Evolutionary conservation across 2,797 vertebrate species (phyloP), one percentile per base, ranked within the genome.

Genomic region (Gadopsis bispinosus): DNA sequence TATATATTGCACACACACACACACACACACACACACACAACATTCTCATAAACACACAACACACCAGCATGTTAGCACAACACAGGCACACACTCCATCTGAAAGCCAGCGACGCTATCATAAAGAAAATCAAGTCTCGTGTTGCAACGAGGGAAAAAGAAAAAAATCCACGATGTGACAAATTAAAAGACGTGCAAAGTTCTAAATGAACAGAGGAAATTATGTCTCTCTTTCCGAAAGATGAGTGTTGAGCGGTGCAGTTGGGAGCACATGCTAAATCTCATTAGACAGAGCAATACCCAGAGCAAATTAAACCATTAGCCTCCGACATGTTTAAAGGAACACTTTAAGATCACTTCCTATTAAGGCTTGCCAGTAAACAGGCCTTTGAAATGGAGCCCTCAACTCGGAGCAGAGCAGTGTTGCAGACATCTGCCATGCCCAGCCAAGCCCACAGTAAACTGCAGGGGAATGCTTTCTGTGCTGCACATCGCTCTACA

Each of bases 391-490:
- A 95, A 95, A 95, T 83, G 68, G 88, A 94, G 91, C 91, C 90
- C 93, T 92, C 89, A 90, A 87, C 89, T 90, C 81, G 19, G 85
- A 88, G 92, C 88, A 47, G 86, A 86, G 85, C 87, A 93, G 89
- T 86, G 92, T 83, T 92, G 92, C 91, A 93, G 94, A 95, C 93
- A 95, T 95, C 92, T 96, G 94, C 94, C 93, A 95, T 86, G 88
- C 89, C 89, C 91, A 92, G 87, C 87, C 92, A 87, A 94, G 91
- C 92, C 93, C 92, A 75, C 87, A 91, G 85, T 89, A 89, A 92
- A 91, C 87, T 94, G 90, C 93, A 93, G 84, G 88, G 83, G 84
- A 90, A 87, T 73, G 83, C 43, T 83, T 79, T 90, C 83, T 75
- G 76, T 81, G 73, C 69, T 85, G 7, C 85, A 81, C 77, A 84